Conservation (phyloP, 2,888 invertebrate species). For the Lottia scabra region DNA sequence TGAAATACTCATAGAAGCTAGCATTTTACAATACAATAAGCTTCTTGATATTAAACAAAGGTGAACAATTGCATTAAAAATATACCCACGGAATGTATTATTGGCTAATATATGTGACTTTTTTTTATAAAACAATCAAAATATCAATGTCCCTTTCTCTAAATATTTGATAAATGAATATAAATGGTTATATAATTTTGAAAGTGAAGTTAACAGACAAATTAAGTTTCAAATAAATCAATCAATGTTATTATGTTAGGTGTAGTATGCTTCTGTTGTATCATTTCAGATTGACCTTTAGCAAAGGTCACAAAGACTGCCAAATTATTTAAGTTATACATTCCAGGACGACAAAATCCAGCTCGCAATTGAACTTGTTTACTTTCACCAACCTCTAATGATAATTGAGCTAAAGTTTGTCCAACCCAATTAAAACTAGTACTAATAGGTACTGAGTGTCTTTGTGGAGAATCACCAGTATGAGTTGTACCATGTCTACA, state of each 20-base stretch:
- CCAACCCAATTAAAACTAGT: conserved; percentile 62
- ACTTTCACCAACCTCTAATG: conserved; percentile 48
- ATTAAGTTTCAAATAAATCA: conserved; percentile 2
- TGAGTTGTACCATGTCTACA: not conserved
- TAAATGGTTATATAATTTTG: no score
- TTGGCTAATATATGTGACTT: no score
- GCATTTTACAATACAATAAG: no score
- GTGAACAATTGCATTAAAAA: no score
- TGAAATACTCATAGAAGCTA: no score
- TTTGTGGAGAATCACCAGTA: conserved; percentile 10
- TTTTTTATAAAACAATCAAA: no score
- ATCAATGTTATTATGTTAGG: conserved; percentile 44
- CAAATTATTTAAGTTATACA: conserved; percentile 63
- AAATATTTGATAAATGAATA: no score
- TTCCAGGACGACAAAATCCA: conserved; percentile 62
- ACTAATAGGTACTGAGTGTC: conserved; percentile 18
- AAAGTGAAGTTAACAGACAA: not conserved
- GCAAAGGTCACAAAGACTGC: conserved; percentile 59
- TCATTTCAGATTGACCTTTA: conserved; percentile 51
- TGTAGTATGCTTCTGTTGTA: conserved; percentile 55
- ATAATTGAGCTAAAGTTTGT: conserved; percentile 56
- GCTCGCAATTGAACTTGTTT: conserved; percentile 53
- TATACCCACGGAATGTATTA: no score
- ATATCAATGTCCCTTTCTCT: no score
- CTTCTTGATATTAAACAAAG: no score